A percentile compares a stretch with the other conserved stretches of the same genome.
Evolutionary conservation across 64 coral and sea anemone species (phyloP).

Genomic region (Actinia tenebrosa): DNA sequence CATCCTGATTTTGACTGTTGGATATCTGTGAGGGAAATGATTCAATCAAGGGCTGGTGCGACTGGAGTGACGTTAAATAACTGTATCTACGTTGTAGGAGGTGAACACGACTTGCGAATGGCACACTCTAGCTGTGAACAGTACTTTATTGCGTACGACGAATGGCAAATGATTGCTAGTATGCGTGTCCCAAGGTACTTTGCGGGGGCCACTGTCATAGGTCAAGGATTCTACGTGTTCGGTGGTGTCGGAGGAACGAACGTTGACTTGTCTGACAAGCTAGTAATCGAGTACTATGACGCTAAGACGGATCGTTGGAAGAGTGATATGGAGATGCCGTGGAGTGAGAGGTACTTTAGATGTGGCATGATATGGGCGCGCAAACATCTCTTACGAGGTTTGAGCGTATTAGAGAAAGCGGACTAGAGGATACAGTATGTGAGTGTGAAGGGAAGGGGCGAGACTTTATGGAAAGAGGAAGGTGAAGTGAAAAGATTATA

Average conservation of each 20-base stretch:
- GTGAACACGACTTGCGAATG: constrained; percentile 21
- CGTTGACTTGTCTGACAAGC: background rate
- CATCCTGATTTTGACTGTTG: constrained; percentile 34
- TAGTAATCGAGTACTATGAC: constrained; percentile 16
- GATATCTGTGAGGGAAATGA: constrained; percentile 23
- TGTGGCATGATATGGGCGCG: constrained; percentile 12
- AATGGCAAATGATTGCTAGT: constrained; percentile 46
- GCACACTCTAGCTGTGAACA: constrained; percentile 28
- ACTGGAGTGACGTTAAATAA: constrained; percentile 36
- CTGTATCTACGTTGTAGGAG: constrained; percentile 41
- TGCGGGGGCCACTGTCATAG: constrained; percentile 36
- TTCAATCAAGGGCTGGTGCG: constrained; percentile 36
- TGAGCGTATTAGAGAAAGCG: background rate
- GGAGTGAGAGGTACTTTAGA: constrained; percentile 27
- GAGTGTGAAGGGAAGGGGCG: background rate
- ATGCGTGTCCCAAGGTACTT: constrained; percentile 51
- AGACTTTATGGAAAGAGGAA: no score
- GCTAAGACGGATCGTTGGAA: background rate
- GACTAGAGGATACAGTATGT: background rate
- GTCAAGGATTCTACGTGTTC: constrained; percentile 46
- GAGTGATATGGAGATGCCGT: constrained; percentile 14
- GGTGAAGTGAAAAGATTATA: no score
- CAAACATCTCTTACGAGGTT: constrained; percentile 4
- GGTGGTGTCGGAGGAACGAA: constrained; percentile 27
- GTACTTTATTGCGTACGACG: constrained; percentile 30